Conservation (phyloP, 2,888 invertebrate species). For the Parapristionchus giblindavisi region DNA sequence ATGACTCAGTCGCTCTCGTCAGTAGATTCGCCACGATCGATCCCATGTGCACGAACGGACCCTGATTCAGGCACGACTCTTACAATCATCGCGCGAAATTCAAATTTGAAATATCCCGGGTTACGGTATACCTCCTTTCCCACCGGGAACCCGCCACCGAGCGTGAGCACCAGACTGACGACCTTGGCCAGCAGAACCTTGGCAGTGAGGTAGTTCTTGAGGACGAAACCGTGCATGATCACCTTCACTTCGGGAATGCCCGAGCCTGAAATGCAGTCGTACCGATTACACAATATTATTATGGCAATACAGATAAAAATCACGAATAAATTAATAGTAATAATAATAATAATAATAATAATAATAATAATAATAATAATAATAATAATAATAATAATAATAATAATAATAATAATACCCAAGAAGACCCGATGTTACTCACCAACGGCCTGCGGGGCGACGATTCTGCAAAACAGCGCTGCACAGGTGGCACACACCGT, state of each 20-base stretch:
- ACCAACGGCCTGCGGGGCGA: conserved; percentile 97
- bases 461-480: conserved; percentile 94
- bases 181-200: conserved; percentile 91
- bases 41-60: conserved; percentile 97
- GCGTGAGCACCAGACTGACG: conserved; percentile 89
- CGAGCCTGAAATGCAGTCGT: conserved; percentile 77
- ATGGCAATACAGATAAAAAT: neutral
- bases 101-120: neutral
- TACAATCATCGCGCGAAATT: too few relatives aligned
- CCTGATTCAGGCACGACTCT: too few relatives aligned
- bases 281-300: neutral
- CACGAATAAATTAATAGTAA: neutral
- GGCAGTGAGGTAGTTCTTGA: conserved; percentile 95
- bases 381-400: too few relatives aligned
- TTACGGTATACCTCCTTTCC: conserved; percentile 82
- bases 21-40: conserved; percentile 94
- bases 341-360: too few relatives aligned
- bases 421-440: too few relatives aligned
- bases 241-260: conserved; percentile 99
- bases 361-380: too few relatives aligned
- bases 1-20: conserved; percentile 67
- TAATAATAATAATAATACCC: too few relatives aligned
- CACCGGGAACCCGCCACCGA: conserved; percentile 92
- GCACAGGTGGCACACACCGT: conserved; percentile 91
- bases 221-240: conserved; percentile 87